phyloP scores from a whole-genome alignment of 2,888 invertebrate species.

The Prenolepis imparis region DNA sequence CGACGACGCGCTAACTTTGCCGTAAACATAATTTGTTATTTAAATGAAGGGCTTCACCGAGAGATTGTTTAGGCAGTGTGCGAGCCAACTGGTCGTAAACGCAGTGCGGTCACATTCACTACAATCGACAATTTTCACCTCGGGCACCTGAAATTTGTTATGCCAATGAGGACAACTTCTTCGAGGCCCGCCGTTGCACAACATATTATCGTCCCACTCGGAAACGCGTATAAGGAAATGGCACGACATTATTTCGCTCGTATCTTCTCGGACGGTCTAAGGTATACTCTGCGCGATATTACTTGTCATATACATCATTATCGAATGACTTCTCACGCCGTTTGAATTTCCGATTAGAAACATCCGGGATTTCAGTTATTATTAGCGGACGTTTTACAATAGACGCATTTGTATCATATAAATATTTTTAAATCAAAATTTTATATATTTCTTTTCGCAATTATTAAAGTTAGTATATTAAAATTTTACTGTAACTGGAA shows the following conservation, averaged over 20 bases:
- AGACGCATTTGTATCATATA: background rate
- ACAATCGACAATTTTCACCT: constrained; percentile 58
- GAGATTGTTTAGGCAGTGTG: constrained; percentile 37
- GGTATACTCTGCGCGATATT: constrained; percentile 10
- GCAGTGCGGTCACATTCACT: constrained; percentile 41
- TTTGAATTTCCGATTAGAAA: constrained; percentile 19
- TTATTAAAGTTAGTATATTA: background rate
- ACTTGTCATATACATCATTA: constrained; percentile 16
- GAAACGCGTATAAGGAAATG: constrained; percentile 39
- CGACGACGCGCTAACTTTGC: constrained; percentile 21
- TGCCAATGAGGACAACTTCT: constrained; percentile 59
- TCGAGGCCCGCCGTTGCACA: constrained; percentile 46
- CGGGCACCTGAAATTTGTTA: constrained; percentile 61
- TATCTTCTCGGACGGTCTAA: background rate
- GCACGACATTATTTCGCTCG: constrained; percentile 27
- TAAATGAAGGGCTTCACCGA: constrained; percentile 45
- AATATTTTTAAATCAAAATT: background rate
- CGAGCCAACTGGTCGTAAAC: constrained; percentile 32
- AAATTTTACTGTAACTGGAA: background rate
- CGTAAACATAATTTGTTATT: constrained; percentile 41
- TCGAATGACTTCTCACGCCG: constrained; percentile 2
- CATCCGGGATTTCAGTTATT: background rate
- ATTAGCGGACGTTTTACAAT: background rate
- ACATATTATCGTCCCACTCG: constrained; percentile 53
- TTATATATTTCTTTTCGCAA: background rate